Evolutionary conservation across 1,140 invertebrate genomes (phyloP).

Genomic region (Acarapis woodi): DNA sequence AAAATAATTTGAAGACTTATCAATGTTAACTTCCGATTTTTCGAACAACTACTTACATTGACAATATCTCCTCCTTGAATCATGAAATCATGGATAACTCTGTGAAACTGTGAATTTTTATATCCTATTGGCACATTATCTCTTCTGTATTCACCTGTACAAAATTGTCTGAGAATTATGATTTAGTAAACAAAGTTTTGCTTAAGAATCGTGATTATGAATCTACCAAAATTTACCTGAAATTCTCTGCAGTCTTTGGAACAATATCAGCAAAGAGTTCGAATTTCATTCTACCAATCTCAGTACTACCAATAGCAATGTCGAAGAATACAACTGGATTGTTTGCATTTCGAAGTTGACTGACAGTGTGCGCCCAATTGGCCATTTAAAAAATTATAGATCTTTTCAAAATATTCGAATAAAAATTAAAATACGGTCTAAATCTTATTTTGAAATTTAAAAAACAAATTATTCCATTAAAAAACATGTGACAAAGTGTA

Average conservation of each 20-base stretch:
- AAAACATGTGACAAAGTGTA: too few species aligned
- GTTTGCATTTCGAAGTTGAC: constrained; percentile 57
- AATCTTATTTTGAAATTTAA: too few species aligned
- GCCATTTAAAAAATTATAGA: constrained; percentile 40
- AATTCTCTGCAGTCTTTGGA: constrained; percentile 94
- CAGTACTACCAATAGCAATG: constrained; percentile 30
- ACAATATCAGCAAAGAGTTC: constrained; percentile 87
- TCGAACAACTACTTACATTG: constrained; percentile 32
- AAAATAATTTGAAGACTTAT: background rate
- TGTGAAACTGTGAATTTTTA: constrained; percentile 80
- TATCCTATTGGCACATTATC: constrained; percentile 88
- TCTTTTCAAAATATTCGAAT: too few species aligned
- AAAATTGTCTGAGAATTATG: constrained; percentile 42
- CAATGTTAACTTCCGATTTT: background rate
- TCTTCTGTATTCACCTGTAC: constrained; percentile 60
- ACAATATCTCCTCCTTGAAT: constrained; percentile 98
- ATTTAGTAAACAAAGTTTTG: constrained; percentile 5
- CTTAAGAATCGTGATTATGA: background rate
- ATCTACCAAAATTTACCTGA: constrained; percentile 21
- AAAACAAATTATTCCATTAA: too few species aligned
- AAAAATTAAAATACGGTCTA: too few species aligned
- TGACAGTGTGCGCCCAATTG: constrained; percentile 67
- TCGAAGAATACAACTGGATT: constrained; percentile 77
- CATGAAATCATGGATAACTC: constrained; percentile 93
- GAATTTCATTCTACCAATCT: constrained; percentile 68